A percentile compares a stretch with the other conserved stretches of the same genome.
These are phyloP conservation scores for Conops quadrifasciatus DNA, from an alignment of 2,888 invertebrate species.

Conservation along the genomic window DNA sequence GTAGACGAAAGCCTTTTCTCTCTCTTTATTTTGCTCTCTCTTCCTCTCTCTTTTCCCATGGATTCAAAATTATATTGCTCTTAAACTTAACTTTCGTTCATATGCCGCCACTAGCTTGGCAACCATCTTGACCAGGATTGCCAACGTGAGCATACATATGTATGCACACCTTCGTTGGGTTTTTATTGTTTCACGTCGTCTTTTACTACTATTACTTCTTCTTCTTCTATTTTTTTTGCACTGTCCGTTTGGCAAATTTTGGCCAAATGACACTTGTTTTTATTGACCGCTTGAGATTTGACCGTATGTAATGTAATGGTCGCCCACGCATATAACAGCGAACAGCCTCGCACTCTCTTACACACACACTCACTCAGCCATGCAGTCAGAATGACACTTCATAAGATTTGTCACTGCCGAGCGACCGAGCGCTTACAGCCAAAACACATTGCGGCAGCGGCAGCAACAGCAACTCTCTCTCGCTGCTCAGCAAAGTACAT, in stretches of 20 bases:
- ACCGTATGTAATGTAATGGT: slow-evolving; percentile 8
- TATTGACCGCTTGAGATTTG: slow-evolving; percentile 50
- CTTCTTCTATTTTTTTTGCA: slow-evolving; percentile 13
- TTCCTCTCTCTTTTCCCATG: neutral
- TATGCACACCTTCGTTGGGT: too few relatives aligned
- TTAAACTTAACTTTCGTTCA: slow-evolving; percentile 14
- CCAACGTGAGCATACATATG: slow-evolving; percentile 6
- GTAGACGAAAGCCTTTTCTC: too few relatives aligned
- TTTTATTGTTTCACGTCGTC: neutral
- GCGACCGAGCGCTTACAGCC: too few relatives aligned
- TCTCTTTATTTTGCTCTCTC: neutral
- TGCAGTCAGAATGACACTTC: slow-evolving; percentile 29
- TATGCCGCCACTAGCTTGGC: slow-evolving; percentile 19
- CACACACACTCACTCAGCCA: slow-evolving; percentile 10
- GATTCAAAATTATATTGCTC: slow-evolving; percentile 11
- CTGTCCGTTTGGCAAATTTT: slow-evolving; percentile 42
- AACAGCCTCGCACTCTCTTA: slow-evolving; percentile 11
- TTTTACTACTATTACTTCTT: too few relatives aligned
- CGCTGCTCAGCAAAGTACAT: neutral
- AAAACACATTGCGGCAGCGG: too few relatives aligned
- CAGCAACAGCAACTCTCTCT: neutral
- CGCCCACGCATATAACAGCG: too few relatives aligned
- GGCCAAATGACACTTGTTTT: slow-evolving; percentile 44
- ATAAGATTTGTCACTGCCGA: slow-evolving; percentile 36
- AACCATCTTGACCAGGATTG: slow-evolving; percentile 27